Base-by-base conservation (phyloP, 2,113 vertebrate species). In the Thunnus thynnus region DNA sequence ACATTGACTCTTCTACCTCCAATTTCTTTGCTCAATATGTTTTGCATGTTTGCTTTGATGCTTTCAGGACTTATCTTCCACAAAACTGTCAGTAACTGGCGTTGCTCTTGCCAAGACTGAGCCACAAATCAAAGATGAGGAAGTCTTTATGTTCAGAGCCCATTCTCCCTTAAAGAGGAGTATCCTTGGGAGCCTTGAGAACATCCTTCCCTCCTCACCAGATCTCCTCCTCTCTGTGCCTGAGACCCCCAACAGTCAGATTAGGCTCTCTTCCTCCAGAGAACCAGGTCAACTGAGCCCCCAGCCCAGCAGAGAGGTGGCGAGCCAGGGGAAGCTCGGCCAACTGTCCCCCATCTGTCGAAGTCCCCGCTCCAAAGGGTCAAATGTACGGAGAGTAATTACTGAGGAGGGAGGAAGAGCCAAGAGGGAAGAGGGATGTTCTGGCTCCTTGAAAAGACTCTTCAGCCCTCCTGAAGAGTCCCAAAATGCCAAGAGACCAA, bases 221-320 rank as follows among this genome's bases (percentile, higher is more conserved):
- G 91, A 87, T 20, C 67, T 86, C 0, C 13, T 86, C 14, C 68
- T 87, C 2, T 80, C 83, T 62, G 89, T 96, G 11, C 95, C 94
- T 11, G 95, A 96, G 81, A 96, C 95, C 0, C 95, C 94, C 2
- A 91, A 65, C 17, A 94, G 93, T 89, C 92, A 94, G 62, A 88
- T 92, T n/a, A 80, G 77, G 25, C 60, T 7, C 11, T 46, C 76
- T 2, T 47, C 69, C 13, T 64, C 52, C 13, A 78, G 22, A 74
- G 61, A 68, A 27, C 50, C 51, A 20, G 30, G 3, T 32, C 17
- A 1, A 0, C 30, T 13, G 11, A 70, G 56, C 36, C 63, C 72
- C 25, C 46, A 27, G 47, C 13, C 58, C 22, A 72, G 27, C 41
- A 78, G 55, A 50, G 4, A 76, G 8, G 14, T 4, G 7, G 3